Base-by-base conservation (phyloP, 2,888 invertebrate genomes). In the Ennomos fuscantarius region DNA sequence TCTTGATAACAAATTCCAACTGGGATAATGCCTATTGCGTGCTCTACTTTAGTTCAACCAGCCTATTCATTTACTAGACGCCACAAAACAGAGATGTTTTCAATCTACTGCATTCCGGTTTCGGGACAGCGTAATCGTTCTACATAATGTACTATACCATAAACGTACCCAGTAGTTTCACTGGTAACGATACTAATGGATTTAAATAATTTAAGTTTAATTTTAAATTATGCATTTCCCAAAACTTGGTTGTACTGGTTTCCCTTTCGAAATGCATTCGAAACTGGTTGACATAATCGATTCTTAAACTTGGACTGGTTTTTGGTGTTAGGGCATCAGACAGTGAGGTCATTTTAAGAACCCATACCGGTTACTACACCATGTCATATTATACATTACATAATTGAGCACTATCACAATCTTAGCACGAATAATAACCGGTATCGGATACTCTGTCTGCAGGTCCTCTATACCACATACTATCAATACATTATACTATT, bases 291-390 rank as follows among this genome's bases (percentile, higher is more conserved):
- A 40, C 35, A 41, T 55, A 47, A 52, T 47, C 32, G 53, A 48
- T 47, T 45, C 39, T 41, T n/a, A 55, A 49, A 41, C 35, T 48
- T 57, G 44, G 45, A 57, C 56, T 51, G 48, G 59, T 68, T 64
- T 70, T 70, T 63, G 52, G 63, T 63, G 67, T 64, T 63, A 54
- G 62, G 57, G 65, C 62, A 66, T 73, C 77, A 76, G 77, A 78
- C 78, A 77, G 81, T 88, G 87, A 88, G 84, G 83, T 89, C 87
- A 87, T 73, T 79, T 74, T 69, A 73, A 63, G 67, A 79, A 86
- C n/a, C 86, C 82, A 84, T 85, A 86, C 82, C 70, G 63, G 69
- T 76, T 75, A 72, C 70, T 69, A 72, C 64, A 49, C 15, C 50
- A 55, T 51, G 41, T 68, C 62, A 71, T 66, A 34, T 33, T 34